These are phyloP conservation scores for Noctuana brunneofusca DNA, from an alignment of 2,888 invertebrate genomes.

Conservation along the genomic window DNA sequence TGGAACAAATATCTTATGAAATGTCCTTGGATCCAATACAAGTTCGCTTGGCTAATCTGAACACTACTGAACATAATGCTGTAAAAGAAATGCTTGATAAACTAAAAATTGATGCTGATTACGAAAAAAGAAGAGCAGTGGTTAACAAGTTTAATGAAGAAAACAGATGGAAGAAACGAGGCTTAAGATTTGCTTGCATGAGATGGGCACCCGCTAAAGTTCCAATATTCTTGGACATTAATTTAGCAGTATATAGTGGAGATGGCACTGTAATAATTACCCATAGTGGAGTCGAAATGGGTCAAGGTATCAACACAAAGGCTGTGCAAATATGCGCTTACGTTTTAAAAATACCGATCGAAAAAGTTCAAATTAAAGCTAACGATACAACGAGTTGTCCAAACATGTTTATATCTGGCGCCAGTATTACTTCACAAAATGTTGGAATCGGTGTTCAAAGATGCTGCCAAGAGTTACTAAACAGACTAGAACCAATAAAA, in stretches of 20 bases:
- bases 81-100: slow-evolving; percentile 66
- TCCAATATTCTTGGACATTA: slow-evolving; percentile 68
- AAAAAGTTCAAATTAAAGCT: slow-evolving; percentile 85
- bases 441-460: slow-evolving; percentile 76
- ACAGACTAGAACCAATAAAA: slow-evolving; percentile 67
- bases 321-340: slow-evolving; percentile 86
- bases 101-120: slow-evolving; percentile 66
- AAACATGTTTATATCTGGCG: slow-evolving; percentile 85
- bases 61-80: slow-evolving; percentile 54
- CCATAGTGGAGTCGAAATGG: slow-evolving; percentile 86
- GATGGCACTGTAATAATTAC: slow-evolving; percentile 85
- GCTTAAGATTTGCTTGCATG: slow-evolving; percentile 59
- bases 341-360: slow-evolving; percentile 84
- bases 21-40: slow-evolving; percentile 79
- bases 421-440: slow-evolving; percentile 86
- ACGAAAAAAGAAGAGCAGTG: slow-evolving; percentile 59
- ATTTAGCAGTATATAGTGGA: slow-evolving; percentile 83
- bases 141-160: slow-evolving; percentile 77
- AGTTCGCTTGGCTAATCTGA: slow-evolving; percentile 57
- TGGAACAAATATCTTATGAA: slow-evolving; percentile 84
- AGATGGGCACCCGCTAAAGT: slow-evolving; percentile 79
- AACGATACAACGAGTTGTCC: slow-evolving; percentile 83
- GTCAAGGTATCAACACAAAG: slow-evolving; percentile 89
- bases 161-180: slow-evolving; percentile 89
- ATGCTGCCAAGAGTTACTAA: slow-evolving; percentile 71